phyloP scores from a whole-genome alignment of 2,888 invertebrate species.

The Meandrusa payeni region DNA sequence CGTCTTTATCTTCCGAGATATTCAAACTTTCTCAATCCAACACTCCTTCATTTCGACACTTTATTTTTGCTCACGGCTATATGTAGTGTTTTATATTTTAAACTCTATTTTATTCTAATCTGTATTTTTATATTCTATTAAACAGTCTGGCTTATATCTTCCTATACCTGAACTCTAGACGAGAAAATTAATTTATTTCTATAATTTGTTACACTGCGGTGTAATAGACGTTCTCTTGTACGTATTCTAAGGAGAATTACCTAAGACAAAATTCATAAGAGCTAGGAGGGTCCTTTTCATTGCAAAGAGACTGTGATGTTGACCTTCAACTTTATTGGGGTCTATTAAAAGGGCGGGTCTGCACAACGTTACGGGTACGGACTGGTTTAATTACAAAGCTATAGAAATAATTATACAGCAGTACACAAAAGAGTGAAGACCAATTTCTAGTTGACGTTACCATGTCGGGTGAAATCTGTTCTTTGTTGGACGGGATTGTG shows the following conservation, averaged over 20 bases:
- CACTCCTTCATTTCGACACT: no score
- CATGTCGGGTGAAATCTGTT: no score
- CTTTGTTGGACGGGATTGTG: no score
- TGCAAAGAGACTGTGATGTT: slow-evolving; percentile 22
- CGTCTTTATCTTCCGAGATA: no score
- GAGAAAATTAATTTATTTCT: neutral
- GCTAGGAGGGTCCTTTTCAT: slow-evolving; percentile 30
- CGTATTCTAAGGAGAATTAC: slow-evolving; percentile 19
- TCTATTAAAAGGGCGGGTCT: slow-evolving; percentile 21
- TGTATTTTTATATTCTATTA: no score
- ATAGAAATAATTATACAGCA: neutral
- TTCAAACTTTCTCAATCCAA: no score
- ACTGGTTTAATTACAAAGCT: slow-evolving; percentile 17
- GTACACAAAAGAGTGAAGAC: no score
- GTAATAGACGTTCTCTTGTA: slow-evolving; percentile 6
- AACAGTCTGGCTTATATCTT: no score
- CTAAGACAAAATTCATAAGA: slow-evolving; percentile 28
- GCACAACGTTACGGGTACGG: neutral
- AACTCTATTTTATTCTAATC: no score
- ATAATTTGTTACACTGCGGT: slow-evolving; percentile 11
- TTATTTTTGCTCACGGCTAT: no score
- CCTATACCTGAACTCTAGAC: neutral
- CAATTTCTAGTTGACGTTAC: no score
- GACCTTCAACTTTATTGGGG: slow-evolving; percentile 30
- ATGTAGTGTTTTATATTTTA: no score